Conservation (phyloP, 2,888 invertebrate species). For the Chalcis sispes region DNA sequence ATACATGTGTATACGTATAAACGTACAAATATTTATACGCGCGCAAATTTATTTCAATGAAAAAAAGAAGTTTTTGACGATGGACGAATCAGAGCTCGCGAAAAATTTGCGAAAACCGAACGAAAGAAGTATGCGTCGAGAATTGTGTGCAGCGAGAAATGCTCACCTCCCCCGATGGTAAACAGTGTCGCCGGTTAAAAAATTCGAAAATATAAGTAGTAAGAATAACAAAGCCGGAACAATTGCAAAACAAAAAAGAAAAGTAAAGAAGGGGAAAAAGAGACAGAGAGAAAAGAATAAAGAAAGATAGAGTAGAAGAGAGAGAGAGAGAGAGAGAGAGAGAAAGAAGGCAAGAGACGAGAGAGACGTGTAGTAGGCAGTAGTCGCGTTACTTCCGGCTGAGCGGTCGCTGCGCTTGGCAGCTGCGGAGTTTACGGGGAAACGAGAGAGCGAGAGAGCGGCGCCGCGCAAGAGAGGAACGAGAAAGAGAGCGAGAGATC, state of each 20-base stretch:
- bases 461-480: conserved; percentile 45
- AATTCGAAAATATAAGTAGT: conserved; percentile 42
- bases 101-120: no score
- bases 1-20: no score
- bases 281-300: conserved; percentile 7
- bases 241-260: conserved; percentile 32
- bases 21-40: no score
- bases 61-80: neutral
- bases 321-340: conserved; percentile 21
- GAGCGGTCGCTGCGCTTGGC: conserved; percentile 75
- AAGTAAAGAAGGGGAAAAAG: conserved; percentile 40
- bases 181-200: conserved; percentile 31
- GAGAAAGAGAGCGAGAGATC: conserved; percentile 65
- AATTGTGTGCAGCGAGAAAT: no score
- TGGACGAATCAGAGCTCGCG: neutral
- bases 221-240: conserved; percentile 34
- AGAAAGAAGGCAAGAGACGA: neutral
- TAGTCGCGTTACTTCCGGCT: conserved; percentile 76
- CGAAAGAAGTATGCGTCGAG: no score
- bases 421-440: conserved; percentile 74
- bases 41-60: no score
- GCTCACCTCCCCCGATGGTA: conserved; percentile 6
- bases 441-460: conserved; percentile 59
- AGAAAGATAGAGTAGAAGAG: neutral
- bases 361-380: conserved; percentile 74